phyloP scores from a whole-genome alignment of 2,797 vertebrate genomes.

The Buceros bicornis region DNA sequence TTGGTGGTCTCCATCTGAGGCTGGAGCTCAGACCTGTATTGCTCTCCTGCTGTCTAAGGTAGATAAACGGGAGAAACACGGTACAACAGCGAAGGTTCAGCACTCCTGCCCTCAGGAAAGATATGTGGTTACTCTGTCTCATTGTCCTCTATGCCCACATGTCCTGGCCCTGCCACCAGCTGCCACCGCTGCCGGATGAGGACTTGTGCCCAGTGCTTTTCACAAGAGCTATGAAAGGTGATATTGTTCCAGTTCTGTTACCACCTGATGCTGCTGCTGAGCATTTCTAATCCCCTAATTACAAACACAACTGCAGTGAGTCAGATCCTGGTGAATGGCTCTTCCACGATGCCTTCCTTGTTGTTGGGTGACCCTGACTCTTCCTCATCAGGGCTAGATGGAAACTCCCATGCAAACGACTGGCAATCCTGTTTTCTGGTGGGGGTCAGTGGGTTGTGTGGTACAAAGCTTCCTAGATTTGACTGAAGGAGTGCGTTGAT shows the following conservation, averaged over 20 bases:
- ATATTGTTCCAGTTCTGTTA: not conserved
- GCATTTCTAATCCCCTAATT: not conserved
- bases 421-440: not conserved
- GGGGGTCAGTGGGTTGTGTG: not conserved
- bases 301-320: not conserved
- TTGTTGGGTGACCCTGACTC: not conserved
- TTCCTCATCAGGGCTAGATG: not conserved
- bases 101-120: not conserved
- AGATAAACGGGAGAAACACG: not conserved
- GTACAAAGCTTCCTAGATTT: not conserved
- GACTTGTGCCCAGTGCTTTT: not conserved
- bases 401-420: not conserved
- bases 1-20: not conserved
- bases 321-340: not conserved
- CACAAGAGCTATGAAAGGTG: not conserved
- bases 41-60: not conserved
- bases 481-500: not conserved
- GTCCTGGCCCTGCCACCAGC: not conserved
- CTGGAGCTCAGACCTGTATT: not conserved
- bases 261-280: not conserved
- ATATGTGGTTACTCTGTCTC: not conserved
- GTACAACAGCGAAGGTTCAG: not conserved
- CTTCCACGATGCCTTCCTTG: not conserved
- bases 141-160: rapidly evolving
- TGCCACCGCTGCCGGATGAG: rapidly evolving